A percentile compares a stretch with the other conserved stretches of the same genome.
Evolutionary conservation across 1,140 invertebrate species (phyloP).

Genomic region (Battus philenor): DNA sequence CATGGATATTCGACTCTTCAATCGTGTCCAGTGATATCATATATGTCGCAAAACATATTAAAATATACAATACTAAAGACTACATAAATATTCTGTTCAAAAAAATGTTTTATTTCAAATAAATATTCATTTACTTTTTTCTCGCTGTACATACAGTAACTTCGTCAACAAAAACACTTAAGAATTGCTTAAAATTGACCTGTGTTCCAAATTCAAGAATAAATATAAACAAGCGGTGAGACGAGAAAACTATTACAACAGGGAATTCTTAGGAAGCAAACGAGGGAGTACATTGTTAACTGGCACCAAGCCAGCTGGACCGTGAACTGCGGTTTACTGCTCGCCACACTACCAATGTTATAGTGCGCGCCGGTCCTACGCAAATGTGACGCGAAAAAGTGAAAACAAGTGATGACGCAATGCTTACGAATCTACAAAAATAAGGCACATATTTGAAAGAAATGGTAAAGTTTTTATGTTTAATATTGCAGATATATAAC

Average conservation of each 20-base stretch:
- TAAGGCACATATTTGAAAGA: too few species aligned
- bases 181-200: conserved; percentile 14
- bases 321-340: conserved; percentile 47
- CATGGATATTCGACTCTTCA: too few species aligned
- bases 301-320: conserved; percentile 40
- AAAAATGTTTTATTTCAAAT: too few species aligned
- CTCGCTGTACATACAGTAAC: too few species aligned
- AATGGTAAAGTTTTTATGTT: too few species aligned
- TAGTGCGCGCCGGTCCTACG: conserved; percentile 20
- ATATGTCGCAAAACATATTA: too few species aligned
- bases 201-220: conserved; percentile 24
- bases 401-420: conserved; percentile 37
- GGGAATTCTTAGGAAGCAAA: conserved; percentile 44
- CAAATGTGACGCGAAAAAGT: conserved; percentile 42
- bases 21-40: too few species aligned
- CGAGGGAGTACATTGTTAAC: conserved; percentile 40
- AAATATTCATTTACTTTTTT: too few species aligned
- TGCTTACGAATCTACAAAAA: conserved; percentile 20
- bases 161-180: too few species aligned
- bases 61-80: too few species aligned
- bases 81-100: too few species aligned
- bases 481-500: too few species aligned
- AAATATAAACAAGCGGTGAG: conserved; percentile 49
- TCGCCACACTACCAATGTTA: conserved; percentile 23
- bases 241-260: conserved; percentile 57